Evolutionary conservation across 2,797 vertebrate species (phyloP), one percentile per base, ranked within the genome.

Genomic region (Sylvia borin): DNA sequence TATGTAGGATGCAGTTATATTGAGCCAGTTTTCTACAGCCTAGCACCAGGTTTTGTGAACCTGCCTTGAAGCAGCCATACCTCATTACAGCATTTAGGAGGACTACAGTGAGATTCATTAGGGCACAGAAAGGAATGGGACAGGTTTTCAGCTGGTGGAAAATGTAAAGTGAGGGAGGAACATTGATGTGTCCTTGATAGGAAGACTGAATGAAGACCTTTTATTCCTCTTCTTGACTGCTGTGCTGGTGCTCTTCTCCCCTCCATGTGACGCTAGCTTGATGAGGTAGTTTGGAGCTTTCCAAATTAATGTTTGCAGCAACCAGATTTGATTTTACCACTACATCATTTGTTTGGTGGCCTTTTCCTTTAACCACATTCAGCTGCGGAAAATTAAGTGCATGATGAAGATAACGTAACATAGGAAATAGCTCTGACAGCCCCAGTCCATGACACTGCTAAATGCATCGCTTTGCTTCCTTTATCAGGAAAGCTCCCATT

Each of bases 361-460:
- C 87, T 90, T 94, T 95, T 84, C 88, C 90, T 96, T 93, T 96
- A 93, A 76, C 95, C 93, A 93, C 21, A 34, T 96, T 96, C 97
- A 97, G 97, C 97, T 79, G 66, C 97, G 91, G 98, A 98, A 98
- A 98, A 98, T 98, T 93, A 98, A 98, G 97, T 98, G 97, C 97
- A 97, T 94, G 97, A 98, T 97, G 97, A 97, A 98, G 98, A 98
- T 98, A 98, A 98, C 96, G 96, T 96, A 95, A 76, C 94, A 96
- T 97, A 98, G 98, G 98, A 99, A 98, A 97, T 94, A 92, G 96
- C 97, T 97, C 91, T 98, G 98, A 97, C 97, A 98, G 97, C 96
- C 92, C 72, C 96, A 93, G 71, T 97, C 97, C 94, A 34, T 95
- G 97, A 96, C 93, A 72, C 91, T 58, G 80, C 65, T 77, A 58